Conservation (phyloP, 2,888 invertebrate genomes). For the Auanema sp. region DNA sequence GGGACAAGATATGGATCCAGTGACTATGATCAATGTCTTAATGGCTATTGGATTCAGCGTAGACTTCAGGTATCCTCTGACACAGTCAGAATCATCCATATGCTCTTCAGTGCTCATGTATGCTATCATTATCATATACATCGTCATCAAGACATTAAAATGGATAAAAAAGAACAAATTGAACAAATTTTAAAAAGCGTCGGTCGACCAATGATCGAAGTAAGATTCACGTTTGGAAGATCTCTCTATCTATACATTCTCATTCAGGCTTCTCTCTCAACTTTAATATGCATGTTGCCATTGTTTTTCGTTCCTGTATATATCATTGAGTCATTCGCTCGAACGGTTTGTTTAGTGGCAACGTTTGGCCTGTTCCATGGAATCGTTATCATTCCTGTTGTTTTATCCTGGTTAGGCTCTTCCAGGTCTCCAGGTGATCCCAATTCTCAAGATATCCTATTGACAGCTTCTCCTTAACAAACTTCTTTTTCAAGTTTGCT, state of each 20-base stretch:
- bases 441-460: no score
- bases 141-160: slow-evolving; percentile 12
- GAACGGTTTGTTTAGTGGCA: slow-evolving; percentile 44
- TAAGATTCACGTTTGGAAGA: no score
- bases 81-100: no score
- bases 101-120: slow-evolving; percentile 78
- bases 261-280: slow-evolving; percentile 52
- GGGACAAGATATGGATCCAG: slow-evolving; percentile 55
- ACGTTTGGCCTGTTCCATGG: slow-evolving; percentile 51
- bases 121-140: slow-evolving; percentile 78
- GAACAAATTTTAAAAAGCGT: slow-evolving; percentile 33
- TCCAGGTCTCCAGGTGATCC: no score
- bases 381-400: slow-evolving; percentile 52
- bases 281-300: slow-evolving; percentile 57
- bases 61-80: slow-evolving; percentile 72
- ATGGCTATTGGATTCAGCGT: slow-evolving; percentile 83
- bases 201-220: slow-evolving; percentile 56
- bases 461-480: no score
- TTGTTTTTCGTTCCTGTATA: slow-evolving; percentile 56
- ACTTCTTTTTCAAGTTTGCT: no score
- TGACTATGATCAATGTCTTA: slow-evolving; percentile 56
- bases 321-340: slow-evolving; percentile 54
- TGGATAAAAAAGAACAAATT: slow-evolving; percentile 30
- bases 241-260: no score
- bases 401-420: slow-evolving; percentile 24